Base-by-base conservation (phyloP, 2,113 vertebrate genomes). In the Antidorcas marsupialis region DNA sequence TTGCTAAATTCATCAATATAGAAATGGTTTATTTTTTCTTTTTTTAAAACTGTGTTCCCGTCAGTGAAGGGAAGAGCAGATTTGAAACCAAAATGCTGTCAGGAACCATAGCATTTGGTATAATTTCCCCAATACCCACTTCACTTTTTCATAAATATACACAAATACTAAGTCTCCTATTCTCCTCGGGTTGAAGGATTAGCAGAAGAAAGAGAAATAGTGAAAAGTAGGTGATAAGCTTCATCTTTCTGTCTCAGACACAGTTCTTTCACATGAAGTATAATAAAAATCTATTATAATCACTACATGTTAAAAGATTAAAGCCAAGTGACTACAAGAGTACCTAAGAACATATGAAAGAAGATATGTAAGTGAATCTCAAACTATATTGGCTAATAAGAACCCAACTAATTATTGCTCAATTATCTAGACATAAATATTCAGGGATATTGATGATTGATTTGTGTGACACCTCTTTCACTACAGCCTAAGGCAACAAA, bases 241-340 rank as follows among this genome's bases (percentile, higher is more conserved):
- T 60, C 7, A 39, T 91, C 67, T 47, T 79, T 86, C 53, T 92
- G 1, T 57, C 67, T 91, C 27, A 83, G 55, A 60, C 33, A 82
- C 39, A 57, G 1, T 30, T 76, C 47, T 96, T 96, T 94, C 91
- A 79, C 19, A 39, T 83, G 21, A 62, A 27, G 17, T 78, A 30
- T 94, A 95, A 53, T 93, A 64, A 96, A 94, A 97, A 67, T 62
- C 83, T 8, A 74, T 96, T 87, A 59, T 5, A 85, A 11, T 95
- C 57, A 74, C 11, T 27, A 55, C 14, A 76, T 86, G 96, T 67
- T 25, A 8, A 86, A 84, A 83, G 94, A 52, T 84, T 67, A 89
- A 95, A 92, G 33, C 23, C 15, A 81, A 78, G 14, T 30, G n/a
- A 93, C 57, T 84, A 47, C 2, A 94, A 60, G 86, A 96, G 27